Evolutionary conservation across 2,797 vertebrate genomes (phyloP).

Genomic region (Labroides dimidiatus): DNA sequence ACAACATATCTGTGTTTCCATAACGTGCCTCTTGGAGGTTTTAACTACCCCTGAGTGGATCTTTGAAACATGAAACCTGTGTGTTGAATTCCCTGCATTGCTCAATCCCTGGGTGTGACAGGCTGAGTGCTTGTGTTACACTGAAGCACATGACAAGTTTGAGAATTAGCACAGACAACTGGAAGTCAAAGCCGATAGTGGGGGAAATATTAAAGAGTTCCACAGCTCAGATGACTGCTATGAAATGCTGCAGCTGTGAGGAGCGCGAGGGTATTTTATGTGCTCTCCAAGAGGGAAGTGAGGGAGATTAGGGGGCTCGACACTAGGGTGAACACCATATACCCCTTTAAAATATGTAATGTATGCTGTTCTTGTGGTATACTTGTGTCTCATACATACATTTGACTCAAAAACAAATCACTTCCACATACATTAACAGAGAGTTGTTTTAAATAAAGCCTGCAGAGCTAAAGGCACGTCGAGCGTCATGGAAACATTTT

Average conservation of each 20-base stretch:
- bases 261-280: neutral
- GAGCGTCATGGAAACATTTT: constrained; percentile 61
- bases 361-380: too few relatives aligned
- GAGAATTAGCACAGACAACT: constrained; percentile 10
- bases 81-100: constrained; percentile 14
- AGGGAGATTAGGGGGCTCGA: neutral
- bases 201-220: constrained; percentile 39
- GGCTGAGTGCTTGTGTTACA: constrained; percentile 4
- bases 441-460: constrained; percentile 19
- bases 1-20: neutral
- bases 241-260: constrained; percentile 14
- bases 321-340: too few relatives aligned
- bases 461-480: constrained; percentile 32
- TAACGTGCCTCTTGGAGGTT: neutral
- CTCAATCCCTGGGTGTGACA: constrained; percentile 1
- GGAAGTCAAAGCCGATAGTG: neutral
- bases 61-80: constrained; percentile 28
- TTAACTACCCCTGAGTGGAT: constrained; percentile 7
- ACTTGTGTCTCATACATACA: too few relatives aligned
- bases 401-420: too few relatives aligned
- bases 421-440: neutral
- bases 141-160: constrained; percentile 27
- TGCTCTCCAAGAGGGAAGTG: neutral
- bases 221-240: constrained; percentile 1
- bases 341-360: too few relatives aligned